phyloP scores from a whole-genome alignment of 2,797 vertebrate species.

The Anas flavirostris region DNA sequence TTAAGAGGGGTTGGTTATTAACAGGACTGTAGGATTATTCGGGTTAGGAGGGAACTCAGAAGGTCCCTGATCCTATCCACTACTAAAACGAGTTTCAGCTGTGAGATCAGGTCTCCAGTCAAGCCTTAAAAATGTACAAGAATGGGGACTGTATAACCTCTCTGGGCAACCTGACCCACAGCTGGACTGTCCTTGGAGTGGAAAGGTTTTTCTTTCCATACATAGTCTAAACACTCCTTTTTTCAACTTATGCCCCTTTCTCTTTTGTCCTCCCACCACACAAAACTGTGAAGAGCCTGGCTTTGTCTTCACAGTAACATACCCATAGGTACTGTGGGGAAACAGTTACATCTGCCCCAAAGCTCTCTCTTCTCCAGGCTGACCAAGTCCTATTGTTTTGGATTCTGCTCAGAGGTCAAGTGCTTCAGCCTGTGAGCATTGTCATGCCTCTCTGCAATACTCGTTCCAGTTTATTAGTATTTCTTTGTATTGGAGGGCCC shows the following conservation, averaged over 20 bases:
- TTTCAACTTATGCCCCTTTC: no score
- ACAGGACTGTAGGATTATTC: not conserved
- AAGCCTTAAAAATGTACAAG: not conserved
- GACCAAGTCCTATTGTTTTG: not conserved
- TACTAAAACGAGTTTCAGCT: not conserved
- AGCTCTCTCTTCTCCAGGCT: not conserved
- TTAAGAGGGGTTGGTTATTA: not conserved
- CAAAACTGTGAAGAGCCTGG: not conserved
- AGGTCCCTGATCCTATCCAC: not conserved
- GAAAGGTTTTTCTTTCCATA: no score
- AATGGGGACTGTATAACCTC: not conserved
- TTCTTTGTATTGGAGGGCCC: not conserved
- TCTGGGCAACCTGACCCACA: not conserved
- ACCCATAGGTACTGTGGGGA: accelerated
- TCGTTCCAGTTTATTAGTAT: not conserved
- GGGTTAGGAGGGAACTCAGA: not conserved
- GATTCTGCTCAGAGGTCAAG: not conserved
- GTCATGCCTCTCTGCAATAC: not conserved
- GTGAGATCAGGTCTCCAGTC: not conserved
- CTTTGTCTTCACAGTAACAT: not conserved
- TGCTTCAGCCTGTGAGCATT: not conserved
- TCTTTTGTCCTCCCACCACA: no score
- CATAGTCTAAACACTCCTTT: no score
- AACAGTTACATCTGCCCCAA: not conserved
- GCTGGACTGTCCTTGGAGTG: no score